Evolutionary conservation across 2,797 vertebrate genomes (phyloP).

Genomic region (Chloroceryle inda): DNA sequence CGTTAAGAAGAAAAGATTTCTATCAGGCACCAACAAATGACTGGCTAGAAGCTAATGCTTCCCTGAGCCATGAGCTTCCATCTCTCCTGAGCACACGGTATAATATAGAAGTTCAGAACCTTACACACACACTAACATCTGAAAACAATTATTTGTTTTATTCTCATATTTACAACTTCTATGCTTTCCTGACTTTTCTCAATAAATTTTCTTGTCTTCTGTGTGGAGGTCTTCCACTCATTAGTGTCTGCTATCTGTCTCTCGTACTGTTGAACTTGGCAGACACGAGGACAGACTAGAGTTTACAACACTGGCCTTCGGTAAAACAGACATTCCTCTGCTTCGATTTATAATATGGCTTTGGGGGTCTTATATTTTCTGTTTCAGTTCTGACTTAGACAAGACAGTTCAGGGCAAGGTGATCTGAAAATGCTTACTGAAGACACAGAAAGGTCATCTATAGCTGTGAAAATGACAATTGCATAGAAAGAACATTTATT

Average conservation of each 20-base stretch:
- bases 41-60: not conserved
- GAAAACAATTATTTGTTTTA: not conserved
- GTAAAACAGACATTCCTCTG: not conserved
- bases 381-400: not conserved
- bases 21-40: not conserved
- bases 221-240: not conserved
- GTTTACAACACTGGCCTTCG: not conserved
- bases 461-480: not conserved
- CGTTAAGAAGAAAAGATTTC: not conserved
- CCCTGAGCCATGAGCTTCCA: not conserved
- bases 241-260: not conserved
- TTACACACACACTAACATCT: not conserved
- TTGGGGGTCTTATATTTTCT: not conserved
- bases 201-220: not conserved
- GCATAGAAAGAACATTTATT: not conserved
- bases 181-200: not conserved
- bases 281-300: not conserved
- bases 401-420: not conserved
- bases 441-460: not conserved
- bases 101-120: not conserved
- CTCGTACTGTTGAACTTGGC: not conserved
- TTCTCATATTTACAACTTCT: not conserved
- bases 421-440: not conserved
- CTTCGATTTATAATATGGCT: not conserved
- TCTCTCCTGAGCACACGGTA: not conserved